phyloP scores from a whole-genome alignment of 2,113 vertebrate species.

The Picathartes gymnocephalus region DNA sequence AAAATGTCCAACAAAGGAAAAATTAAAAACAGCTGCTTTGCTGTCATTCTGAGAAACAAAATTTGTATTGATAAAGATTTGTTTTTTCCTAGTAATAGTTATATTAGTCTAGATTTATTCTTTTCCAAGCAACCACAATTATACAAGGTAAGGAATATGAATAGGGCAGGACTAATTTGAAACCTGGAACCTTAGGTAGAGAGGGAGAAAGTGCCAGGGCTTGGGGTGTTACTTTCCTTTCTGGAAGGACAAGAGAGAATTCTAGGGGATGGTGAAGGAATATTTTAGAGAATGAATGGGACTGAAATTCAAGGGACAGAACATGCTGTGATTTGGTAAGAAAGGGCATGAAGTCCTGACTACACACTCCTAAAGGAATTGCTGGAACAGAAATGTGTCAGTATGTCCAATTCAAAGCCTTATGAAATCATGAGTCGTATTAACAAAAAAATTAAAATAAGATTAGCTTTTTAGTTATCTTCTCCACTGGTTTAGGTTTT shows the following conservation, averaged over 20 bases:
- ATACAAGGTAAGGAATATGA: not conserved
- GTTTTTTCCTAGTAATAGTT: not conserved
- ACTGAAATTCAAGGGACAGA: not conserved
- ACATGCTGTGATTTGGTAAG: not conserved
- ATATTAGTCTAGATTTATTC: not conserved
- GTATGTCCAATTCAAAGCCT: not conserved
- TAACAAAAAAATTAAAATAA: not conserved
- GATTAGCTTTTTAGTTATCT: not conserved
- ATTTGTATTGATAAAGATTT: not conserved
- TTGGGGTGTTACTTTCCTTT: not conserved
- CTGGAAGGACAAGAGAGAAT: not conserved
- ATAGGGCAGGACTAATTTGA: not conserved
- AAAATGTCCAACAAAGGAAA: not conserved
- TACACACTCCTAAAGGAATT: not conserved
- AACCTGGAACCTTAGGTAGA: not conserved
- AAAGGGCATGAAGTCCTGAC: not conserved
- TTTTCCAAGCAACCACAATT: not conserved
- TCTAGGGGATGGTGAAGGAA: not conserved
- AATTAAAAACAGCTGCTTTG: not conserved
- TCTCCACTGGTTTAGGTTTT: not conserved
- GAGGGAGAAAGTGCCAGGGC: not conserved
- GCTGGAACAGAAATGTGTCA: not conserved
- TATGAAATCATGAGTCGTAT: not conserved
- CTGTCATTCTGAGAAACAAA: not conserved
- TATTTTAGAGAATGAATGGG: not conserved